phyloP scores from a whole-genome alignment of 1,140 invertebrate species.

The Aphelinus certus region DNA sequence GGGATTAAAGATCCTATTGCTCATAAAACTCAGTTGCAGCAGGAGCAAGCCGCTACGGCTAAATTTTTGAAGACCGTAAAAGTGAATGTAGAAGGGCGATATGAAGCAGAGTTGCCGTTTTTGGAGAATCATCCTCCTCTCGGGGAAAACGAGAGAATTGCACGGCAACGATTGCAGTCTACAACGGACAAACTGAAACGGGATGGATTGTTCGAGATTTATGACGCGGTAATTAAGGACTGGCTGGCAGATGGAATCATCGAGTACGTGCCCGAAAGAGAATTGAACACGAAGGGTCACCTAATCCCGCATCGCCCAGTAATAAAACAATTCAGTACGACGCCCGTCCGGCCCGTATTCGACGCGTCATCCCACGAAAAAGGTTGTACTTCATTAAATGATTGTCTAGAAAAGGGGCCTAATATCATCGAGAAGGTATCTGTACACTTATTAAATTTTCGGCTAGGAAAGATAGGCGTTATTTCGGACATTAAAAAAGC shows the following conservation, averaged over 20 bases:
- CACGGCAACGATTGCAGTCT: not conserved
- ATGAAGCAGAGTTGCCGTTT: slow-evolving; percentile 12
- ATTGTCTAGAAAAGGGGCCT: not conserved
- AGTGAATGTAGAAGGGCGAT: slow-evolving; percentile 14
- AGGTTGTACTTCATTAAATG: not conserved
- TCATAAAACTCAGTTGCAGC: slow-evolving; percentile 36
- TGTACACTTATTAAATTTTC: not conserved
- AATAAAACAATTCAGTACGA: slow-evolving; percentile 37
- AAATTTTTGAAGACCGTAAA: not conserved
- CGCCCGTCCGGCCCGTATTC: slow-evolving; percentile 41
- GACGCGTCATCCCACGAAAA: slow-evolving; percentile 35
- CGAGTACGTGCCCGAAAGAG: slow-evolving; percentile 28
- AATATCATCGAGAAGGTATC: not conserved
- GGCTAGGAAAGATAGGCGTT: not conserved
- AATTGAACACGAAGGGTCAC: not conserved
- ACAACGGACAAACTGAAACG: not conserved
- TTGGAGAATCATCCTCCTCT: slow-evolving; percentile 5
- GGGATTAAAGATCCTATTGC: slow-evolving; percentile 54
- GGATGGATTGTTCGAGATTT: not conserved
- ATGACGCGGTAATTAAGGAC: not conserved
- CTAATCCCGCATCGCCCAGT: slow-evolving; percentile 41
- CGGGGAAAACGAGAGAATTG: slow-evolving; percentile 34
- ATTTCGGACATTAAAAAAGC: not conserved
- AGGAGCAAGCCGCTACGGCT: not conserved
- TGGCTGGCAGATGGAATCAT: slow-evolving; percentile 33